Evolutionary conservation across 2,797 vertebrate genomes (phyloP).

Genomic region (Chloroceryle inda): DNA sequence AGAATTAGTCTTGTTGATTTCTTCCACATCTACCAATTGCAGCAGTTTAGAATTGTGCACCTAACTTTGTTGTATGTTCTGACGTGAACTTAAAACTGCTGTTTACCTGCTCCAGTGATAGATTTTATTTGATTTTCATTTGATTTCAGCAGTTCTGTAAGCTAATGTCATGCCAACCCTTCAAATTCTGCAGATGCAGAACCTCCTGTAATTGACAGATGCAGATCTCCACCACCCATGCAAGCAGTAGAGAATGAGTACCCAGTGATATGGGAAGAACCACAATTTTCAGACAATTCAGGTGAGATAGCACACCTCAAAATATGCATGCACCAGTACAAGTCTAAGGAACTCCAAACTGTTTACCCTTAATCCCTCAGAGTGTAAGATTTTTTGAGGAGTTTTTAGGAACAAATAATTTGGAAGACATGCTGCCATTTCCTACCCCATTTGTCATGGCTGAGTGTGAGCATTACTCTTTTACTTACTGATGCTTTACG

Average conservation of each 20-base stretch:
- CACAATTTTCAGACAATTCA: slow-evolving; percentile 98
- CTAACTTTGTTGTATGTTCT: neutral
- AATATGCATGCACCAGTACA: neutral
- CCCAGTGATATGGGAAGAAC: slow-evolving; percentile 90
- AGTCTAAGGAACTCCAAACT: neutral
- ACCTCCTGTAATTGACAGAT: slow-evolving; percentile 94
- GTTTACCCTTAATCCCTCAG: neutral
- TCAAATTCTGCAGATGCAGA: slow-evolving; percentile 86
- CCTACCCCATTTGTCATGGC: neutral
- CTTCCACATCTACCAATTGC: neutral
- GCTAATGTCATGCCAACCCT: slow-evolving; percentile 17
- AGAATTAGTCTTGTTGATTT: neutral
- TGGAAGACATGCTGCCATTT: neutral
- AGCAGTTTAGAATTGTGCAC: neutral
- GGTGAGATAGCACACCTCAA: slow-evolving; percentile 78
- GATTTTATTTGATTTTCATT: neutral
- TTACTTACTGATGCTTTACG: accelerated
- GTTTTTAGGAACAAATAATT: neutral
- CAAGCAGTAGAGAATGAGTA: slow-evolving; percentile 84
- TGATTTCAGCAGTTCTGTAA: neutral
- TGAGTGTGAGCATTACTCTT: neutral
- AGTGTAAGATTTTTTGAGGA: neutral
- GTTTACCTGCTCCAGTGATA: neutral
- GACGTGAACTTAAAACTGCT: neutral
- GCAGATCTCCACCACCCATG: slow-evolving; percentile 90